Base-by-base conservation (phyloP, 1,140 invertebrate species). In the Leptopilina clavipes region DNA sequence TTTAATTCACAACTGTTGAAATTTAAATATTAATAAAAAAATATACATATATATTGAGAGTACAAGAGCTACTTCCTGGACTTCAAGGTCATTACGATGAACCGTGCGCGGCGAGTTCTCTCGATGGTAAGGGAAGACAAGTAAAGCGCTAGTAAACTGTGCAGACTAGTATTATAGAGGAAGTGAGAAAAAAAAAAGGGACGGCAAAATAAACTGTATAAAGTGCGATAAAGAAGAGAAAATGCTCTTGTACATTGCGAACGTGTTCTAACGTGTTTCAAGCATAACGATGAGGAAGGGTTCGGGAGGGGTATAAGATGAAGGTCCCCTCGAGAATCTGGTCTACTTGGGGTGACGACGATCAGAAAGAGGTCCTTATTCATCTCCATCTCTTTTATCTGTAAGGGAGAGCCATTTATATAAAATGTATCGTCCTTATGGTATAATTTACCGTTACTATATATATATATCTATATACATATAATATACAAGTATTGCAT, bases 51-150 rank as follows among this genome's bases (percentile, higher is more conserved):
- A n/a, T n/a, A n/a, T n/a, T n/a, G n/a, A n/a, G n/a, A n/a, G n/a
- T 31, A 31, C 25, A 31, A 40, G 56, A 65, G 56, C 56, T 65
- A 12, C 56, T 65, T 65, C 56, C 56, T 65, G 56, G 56, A 65
- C 56, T 65, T 65, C 22, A 65, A 65, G 56, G 56, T 65, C 56
- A 65, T 65, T 65, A 65, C 56, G 22, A 65, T 31, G 48, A 52
- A 52, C 48, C 48, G 48, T 52, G 48, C 0, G 37, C 1, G n/a
- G 25, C 25, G 45, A 48, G 45, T 14, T n/a, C 11, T 14, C 45
- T 48, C 17, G 48, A 52, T 52, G 48, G 48, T 12, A 52, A 52
- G 48, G 48, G 48, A 52, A 17, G n/a, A 52, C 48, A 52, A 52
- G 48, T 52, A 52, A 52, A 52, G n/a, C n/a, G 48, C 48, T 40